Conservation (phyloP, 2,113 vertebrate genomes). For the Glaucidium brasilianum region DNA sequence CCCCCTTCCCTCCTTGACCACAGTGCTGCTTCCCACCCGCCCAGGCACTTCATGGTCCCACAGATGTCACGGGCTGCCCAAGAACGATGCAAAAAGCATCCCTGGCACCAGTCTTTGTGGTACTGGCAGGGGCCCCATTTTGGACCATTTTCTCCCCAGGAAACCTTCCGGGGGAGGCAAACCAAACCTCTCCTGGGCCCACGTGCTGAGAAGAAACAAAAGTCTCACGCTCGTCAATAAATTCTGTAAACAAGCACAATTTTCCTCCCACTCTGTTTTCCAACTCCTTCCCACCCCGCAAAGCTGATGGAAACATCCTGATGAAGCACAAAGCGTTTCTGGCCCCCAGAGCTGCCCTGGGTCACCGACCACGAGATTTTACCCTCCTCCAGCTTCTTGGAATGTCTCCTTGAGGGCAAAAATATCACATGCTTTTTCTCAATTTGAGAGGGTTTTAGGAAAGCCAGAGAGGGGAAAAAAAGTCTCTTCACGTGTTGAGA, state of each 20-base stretch:
- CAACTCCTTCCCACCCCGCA: background rate
- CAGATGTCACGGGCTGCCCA: rapidly evolving
- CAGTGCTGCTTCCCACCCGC: background rate
- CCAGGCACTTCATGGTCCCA: background rate
- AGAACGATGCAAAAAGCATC: background rate
- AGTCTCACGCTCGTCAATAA: background rate
- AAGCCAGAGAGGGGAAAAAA: background rate
- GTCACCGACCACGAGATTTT: background rate
- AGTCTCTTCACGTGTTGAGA: rapidly evolving
- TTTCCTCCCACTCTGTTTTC: slow-evolving; percentile 32
- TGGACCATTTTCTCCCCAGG: background rate
- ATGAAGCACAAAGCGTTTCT: background rate
- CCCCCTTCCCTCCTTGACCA: background rate
- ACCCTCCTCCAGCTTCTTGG: background rate
- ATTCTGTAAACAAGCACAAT: background rate
- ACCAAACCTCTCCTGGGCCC: background rate
- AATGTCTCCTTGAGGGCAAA: background rate
- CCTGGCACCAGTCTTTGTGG: background rate
- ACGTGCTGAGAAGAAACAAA: background rate
- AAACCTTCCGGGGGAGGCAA: background rate
- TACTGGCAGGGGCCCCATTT: rapidly evolving
- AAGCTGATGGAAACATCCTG: background rate
- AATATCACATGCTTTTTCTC: background rate
- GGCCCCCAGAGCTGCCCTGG: background rate
- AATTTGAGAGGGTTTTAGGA: background rate